Evolutionary conservation across 64 coral and sea anemone genomes (phyloP).

Genomic region (Montipora foliosa): DNA sequence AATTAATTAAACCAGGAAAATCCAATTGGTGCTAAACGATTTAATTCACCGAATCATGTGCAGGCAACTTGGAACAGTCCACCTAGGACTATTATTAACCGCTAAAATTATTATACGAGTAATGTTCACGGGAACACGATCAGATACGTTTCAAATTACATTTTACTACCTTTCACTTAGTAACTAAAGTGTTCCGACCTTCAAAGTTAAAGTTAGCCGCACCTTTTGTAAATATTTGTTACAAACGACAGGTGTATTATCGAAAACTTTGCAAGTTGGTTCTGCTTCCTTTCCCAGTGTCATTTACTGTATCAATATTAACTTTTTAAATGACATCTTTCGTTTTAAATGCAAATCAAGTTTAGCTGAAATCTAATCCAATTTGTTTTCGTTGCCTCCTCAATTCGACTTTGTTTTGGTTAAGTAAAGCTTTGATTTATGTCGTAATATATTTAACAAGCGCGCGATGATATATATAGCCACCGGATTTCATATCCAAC

Average conservation of each 20-base stretch:
- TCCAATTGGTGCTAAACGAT: too few species aligned
- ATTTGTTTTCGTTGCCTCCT: background rate
- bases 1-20: too few species aligned
- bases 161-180: too few species aligned
- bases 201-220: background rate
- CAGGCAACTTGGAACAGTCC: too few species aligned
- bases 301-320: background rate
- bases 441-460: too few species aligned
- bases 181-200: too few species aligned
- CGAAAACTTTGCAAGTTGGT: background rate
- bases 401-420: background rate
- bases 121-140: background rate
- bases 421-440: too few species aligned
- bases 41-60: too few species aligned
- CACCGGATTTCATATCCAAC: too few species aligned
- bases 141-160: background rate
- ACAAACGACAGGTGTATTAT: background rate
- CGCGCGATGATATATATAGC: too few species aligned
- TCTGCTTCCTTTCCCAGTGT: background rate
- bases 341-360: background rate
- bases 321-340: conserved; percentile 8
- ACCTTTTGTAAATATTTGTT: conserved; percentile 14
- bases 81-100: too few species aligned
- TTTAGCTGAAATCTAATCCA: background rate
- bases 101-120: too few species aligned